A percentile compares a stretch with the other conserved stretches of the same genome.
These are phyloP conservation scores for Emydoidea blandingii DNA, from an alignment of 2,797 vertebrate genomes.

Conservation along the genomic window DNA sequence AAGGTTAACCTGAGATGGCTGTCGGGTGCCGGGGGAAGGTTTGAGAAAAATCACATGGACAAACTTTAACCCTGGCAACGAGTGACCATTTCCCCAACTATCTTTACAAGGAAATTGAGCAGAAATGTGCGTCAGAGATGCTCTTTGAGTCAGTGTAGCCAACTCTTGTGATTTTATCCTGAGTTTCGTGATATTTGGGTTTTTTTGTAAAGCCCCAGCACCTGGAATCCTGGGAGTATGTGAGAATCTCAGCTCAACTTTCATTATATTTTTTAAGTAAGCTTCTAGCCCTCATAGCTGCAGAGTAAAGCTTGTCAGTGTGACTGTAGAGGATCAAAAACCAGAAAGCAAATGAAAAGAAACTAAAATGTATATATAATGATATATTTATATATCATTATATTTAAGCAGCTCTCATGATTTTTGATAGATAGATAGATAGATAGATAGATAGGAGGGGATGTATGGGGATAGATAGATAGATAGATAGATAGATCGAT, in stretches of 20 bases:
- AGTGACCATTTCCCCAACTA: not conserved
- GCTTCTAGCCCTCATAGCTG: accelerated
- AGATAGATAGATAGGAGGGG: too few species aligned
- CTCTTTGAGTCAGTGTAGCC: not conserved
- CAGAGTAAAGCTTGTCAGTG: not conserved
- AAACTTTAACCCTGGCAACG: conserved; percentile 36
- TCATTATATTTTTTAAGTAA: not conserved
- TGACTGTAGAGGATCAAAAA: not conserved
- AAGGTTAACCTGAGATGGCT: not conserved
- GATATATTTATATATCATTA: accelerated
- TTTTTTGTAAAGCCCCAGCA: conserved; percentile 19
- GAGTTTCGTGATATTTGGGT: not conserved
- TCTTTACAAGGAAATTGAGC: conserved; percentile 25
- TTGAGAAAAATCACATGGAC: conserved; percentile 46
- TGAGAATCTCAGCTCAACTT: not conserved
- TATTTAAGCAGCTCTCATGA: not conserved
- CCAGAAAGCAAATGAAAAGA: not conserved
- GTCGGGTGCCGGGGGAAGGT: not conserved
- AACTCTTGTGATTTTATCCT: not conserved
- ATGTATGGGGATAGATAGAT: too few species aligned
- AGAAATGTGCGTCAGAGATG: not conserved
- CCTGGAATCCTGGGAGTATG: not conserved
- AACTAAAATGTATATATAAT: not conserved
- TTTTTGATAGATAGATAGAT: not conserved
- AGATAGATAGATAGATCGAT: not conserved